Evolutionary conservation across 2,113 vertebrate species (phyloP), one percentile per base, ranked within the genome.

Genomic region (Prunella himalayana): DNA sequence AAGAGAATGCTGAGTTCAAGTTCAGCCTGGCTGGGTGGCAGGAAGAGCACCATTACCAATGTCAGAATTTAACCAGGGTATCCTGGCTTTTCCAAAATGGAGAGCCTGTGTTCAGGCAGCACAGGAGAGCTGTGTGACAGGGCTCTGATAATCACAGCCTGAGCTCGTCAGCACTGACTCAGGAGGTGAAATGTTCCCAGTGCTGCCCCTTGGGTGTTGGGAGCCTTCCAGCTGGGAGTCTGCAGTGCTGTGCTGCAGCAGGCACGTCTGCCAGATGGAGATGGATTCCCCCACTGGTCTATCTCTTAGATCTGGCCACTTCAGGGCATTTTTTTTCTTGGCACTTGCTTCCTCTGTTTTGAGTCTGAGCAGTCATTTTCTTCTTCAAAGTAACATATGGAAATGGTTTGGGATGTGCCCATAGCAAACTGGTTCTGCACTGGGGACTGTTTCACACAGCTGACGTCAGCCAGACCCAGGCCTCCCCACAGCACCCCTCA

Each of bases 301-400:
- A 53, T 94, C 89, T 92, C 13, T 68, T 65, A 91, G 81, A 94
- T 95, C 89, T 95, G 93, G 86, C n/a, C 65, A 75, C 91, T 97
- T 94, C 37, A 33, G 95, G 94, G 94, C 89, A 79, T 72, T 90
- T 76, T 56, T 56, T 35, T 65, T 44, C 80, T 96, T 89, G 77
- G 77, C 91, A 57, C 50, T 94, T 30, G 49, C 22, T 91, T 60
- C 9, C n/a, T 81, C 59, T 82, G 65, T n/a, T 89, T 95, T 92
- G 70, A 94, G 85, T 53, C 98, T 98, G 61, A 99, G 98, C 99
- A 99, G 97, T 99, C 98, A 49, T 99, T 99, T 98, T 99, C 98
- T 92, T 98, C 99, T 97, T 99, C 99, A 95, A 99, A 99, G 98
- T 98, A 99, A 96, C 99, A 99, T 92, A 99, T 98, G 21, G 99